phyloP scores from a whole-genome alignment of 2,888 invertebrate species.

The Crioceris asparagi region DNA sequence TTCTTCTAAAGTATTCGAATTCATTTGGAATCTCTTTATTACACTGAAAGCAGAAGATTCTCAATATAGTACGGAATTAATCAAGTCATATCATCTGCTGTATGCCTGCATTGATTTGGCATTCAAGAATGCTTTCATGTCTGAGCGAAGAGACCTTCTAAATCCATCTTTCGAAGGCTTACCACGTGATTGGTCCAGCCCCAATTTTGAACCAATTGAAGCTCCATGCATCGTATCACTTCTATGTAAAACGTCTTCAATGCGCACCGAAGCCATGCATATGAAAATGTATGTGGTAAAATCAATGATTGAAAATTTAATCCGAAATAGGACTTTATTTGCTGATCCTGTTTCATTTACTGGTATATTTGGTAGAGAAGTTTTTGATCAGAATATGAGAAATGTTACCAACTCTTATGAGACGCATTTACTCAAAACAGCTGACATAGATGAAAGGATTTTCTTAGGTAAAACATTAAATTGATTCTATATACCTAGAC shows the following conservation, averaged over 20 bases:
- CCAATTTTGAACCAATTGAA: slow-evolving; percentile 48
- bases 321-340: slow-evolving; percentile 62
- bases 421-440: slow-evolving; percentile 78
- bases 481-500: not conserved
- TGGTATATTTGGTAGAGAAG: slow-evolving; percentile 64
- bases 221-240: slow-evolving; percentile 66
- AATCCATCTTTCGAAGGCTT: slow-evolving; percentile 73
- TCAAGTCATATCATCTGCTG: slow-evolving; percentile 87
- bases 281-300: slow-evolving; percentile 84
- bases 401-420: slow-evolving; percentile 82
- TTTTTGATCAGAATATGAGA: slow-evolving; percentile 79
- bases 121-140: slow-evolving; percentile 75
- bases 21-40: slow-evolving; percentile 89
- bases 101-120: slow-evolving; percentile 86
- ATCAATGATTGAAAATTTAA: slow-evolving; percentile 63
- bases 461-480: slow-evolving; percentile 62
- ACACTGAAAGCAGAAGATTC: slow-evolving; percentile 81
- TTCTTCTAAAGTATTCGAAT: slow-evolving; percentile 76
- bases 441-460: slow-evolving; percentile 94
- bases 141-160: slow-evolving; percentile 73
- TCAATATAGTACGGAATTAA: slow-evolving; percentile 81
- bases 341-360: slow-evolving; percentile 60
- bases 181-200: slow-evolving; percentile 54
- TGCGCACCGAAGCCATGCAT: slow-evolving; percentile 78
- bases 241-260: slow-evolving; percentile 39